phyloP scores from a whole-genome alignment of 2,113 vertebrate species.

The Tetrax tetrax region DNA sequence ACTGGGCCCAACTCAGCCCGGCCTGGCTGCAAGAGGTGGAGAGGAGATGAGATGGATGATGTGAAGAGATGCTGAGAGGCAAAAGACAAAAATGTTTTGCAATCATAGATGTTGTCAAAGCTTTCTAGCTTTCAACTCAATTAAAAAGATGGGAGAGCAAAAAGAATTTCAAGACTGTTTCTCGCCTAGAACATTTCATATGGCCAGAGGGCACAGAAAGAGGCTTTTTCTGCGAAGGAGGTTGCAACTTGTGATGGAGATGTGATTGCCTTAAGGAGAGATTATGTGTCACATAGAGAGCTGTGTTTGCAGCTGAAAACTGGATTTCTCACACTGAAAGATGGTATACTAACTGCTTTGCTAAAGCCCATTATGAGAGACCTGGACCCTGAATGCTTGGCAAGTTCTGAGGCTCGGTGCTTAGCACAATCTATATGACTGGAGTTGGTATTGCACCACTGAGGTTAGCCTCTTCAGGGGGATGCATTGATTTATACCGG shows the following conservation, averaged over 20 bases:
- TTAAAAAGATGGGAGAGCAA: conserved; percentile 52
- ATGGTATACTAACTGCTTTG: neutral
- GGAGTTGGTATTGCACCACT: neutral
- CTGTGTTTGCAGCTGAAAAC: neutral
- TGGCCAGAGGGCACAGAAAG: neutral
- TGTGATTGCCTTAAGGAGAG: neutral
- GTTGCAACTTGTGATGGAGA: neutral
- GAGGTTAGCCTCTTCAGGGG: neutral
- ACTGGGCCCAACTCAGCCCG: too few relatives aligned
- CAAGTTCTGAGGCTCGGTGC: neutral
- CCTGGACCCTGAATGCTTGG: neutral
- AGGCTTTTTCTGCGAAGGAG: neutral
- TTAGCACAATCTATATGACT: neutral
- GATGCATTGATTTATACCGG: neutral
- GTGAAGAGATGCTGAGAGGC: too few relatives aligned
- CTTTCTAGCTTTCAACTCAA: conserved; percentile 51
- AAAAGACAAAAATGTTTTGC: conserved; percentile 26
- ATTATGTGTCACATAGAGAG: neutral
- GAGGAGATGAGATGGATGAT: too few relatives aligned
- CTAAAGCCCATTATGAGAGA: neutral
- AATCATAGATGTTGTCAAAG: neutral
- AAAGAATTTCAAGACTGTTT: neutral
- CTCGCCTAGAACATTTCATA: neutral
- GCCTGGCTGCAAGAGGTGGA: too few relatives aligned
- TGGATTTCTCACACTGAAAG: neutral